Evolutionary conservation across 2,888 invertebrate genomes (phyloP).

Genomic region (Dryococelus australis): DNA sequence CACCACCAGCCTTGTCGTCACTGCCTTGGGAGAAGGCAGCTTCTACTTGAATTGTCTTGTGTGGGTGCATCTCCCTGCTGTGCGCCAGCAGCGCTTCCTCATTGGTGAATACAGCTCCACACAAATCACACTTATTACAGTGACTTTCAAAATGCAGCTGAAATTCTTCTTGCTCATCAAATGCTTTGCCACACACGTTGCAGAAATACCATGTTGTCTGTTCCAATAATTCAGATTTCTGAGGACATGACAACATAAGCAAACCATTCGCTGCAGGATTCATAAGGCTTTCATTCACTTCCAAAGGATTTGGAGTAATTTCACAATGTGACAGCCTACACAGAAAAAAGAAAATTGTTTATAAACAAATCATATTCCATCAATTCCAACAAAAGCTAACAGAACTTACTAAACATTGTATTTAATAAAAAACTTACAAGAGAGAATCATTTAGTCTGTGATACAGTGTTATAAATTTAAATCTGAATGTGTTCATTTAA

Average conservation of each 20-base stretch:
- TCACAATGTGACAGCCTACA: conserved; percentile 11
- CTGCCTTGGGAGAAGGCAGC: conserved; percentile 28
- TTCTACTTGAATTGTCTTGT: neutral
- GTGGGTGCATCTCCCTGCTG: conserved; percentile 53
- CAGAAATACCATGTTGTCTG: conserved; percentile 53
- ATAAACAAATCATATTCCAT: neutral
- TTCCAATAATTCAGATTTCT: conserved; percentile 37
- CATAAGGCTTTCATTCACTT: conserved; percentile 28
- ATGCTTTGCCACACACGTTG: conserved; percentile 58
- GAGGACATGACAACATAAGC: conserved; percentile 43
- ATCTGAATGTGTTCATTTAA: too few relatives aligned
- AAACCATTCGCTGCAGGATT: conserved; percentile 44
- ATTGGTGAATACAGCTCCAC: conserved; percentile 60
- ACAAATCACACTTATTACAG: conserved; percentile 57
- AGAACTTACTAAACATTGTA: too few relatives aligned
- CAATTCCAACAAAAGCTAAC: neutral
- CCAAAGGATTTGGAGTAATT: conserved; percentile 3
- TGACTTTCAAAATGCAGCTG: conserved; percentile 58
- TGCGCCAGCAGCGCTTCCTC: conserved; percentile 58
- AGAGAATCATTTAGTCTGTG: too few relatives aligned
- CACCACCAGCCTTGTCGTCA: conserved; percentile 31
- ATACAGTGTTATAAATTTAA: too few relatives aligned
- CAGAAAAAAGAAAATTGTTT: neutral
- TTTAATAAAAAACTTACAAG: too few relatives aligned
- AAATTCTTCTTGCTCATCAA: conserved; percentile 55